These are phyloP conservation scores for Sprattus sprattus DNA, from an alignment of 2,113 vertebrate species.

Conservation along the genomic window DNA sequence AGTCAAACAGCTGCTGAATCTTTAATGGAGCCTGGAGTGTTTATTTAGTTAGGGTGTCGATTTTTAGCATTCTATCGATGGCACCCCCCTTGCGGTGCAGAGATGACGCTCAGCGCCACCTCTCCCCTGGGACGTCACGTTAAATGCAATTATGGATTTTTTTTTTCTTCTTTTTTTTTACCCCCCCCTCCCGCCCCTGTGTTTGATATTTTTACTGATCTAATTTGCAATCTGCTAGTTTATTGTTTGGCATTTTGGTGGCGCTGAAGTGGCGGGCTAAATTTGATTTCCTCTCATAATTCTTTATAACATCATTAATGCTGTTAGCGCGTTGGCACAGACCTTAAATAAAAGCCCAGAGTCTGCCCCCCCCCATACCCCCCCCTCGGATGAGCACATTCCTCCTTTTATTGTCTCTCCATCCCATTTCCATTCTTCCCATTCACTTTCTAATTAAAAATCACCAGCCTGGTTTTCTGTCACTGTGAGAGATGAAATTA, in stretches of 20 bases:
- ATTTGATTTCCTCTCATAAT: constrained; percentile 99
- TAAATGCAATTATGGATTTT: too few relatives aligned
- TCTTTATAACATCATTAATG: constrained; percentile 85
- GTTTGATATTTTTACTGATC: constrained; percentile 99
- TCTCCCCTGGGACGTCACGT: too few relatives aligned
- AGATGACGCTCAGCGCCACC: too few relatives aligned
- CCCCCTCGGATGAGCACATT: too few relatives aligned
- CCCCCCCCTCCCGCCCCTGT: constrained; percentile 82
- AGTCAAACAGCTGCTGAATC: constrained; percentile 97
- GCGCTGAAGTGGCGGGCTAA: constrained; percentile 98
- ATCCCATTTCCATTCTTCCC: constrained; percentile 19
- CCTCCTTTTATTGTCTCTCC: constrained; percentile 37
- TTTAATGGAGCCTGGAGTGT: constrained; percentile 95
- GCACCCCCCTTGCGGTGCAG: constrained; percentile 39
- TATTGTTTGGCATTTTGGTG: constrained; percentile 99
- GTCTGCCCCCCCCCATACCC: too few relatives aligned
- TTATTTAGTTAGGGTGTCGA: constrained; percentile 99
- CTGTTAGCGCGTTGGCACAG: too few relatives aligned
- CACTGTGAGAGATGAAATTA: constrained; percentile 69
- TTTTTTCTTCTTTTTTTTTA: neutral
- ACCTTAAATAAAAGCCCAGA: too few relatives aligned
- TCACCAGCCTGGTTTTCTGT: constrained; percentile 55
- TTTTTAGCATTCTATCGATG: constrained; percentile 99
- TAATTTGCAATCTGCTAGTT: constrained; percentile 99
- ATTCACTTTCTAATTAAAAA: too few relatives aligned